A percentile compares a stretch with the other conserved stretches of the same genome.
phyloP scores from a whole-genome alignment of 2,113 vertebrate species.

The Bombycilla garrulus region DNA sequence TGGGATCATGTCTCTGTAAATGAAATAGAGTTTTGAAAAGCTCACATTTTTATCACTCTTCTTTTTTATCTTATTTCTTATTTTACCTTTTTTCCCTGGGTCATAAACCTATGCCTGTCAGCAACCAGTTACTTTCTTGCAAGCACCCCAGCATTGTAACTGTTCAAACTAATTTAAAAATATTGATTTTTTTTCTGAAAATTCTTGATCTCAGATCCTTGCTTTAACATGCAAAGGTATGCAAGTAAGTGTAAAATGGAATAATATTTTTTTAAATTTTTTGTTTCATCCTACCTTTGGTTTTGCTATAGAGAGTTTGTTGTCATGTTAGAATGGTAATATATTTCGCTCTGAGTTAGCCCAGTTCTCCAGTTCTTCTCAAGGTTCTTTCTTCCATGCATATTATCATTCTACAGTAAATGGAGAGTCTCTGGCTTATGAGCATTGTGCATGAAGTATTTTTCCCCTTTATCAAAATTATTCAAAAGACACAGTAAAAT shows the following conservation, averaged over 20 bases:
- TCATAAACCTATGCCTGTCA: background rate
- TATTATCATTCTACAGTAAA: background rate
- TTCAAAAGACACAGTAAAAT: background rate
- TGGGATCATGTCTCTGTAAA: background rate
- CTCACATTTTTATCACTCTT: background rate
- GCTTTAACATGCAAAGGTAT: background rate
- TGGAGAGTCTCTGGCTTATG: background rate
- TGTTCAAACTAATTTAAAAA: background rate
- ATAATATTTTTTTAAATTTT: background rate
- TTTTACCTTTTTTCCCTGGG: background rate
- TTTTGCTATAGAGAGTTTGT: background rate
- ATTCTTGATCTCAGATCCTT: background rate
- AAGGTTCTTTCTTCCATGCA: background rate
- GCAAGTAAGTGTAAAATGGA: background rate
- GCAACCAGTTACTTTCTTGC: background rate
- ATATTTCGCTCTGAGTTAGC: background rate
- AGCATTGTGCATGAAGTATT: background rate
- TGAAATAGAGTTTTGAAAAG: background rate
- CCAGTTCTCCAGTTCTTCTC: background rate
- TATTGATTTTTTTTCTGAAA: background rate
- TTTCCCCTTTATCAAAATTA: background rate
- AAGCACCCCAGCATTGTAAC: background rate
- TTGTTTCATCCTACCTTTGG: background rate
- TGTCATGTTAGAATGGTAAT: background rate
- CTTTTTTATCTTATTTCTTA: background rate